These are phyloP conservation scores for Laterallus jamaicensis DNA, from an alignment of 2,113 vertebrate genomes.

Conservation along the genomic window DNA sequence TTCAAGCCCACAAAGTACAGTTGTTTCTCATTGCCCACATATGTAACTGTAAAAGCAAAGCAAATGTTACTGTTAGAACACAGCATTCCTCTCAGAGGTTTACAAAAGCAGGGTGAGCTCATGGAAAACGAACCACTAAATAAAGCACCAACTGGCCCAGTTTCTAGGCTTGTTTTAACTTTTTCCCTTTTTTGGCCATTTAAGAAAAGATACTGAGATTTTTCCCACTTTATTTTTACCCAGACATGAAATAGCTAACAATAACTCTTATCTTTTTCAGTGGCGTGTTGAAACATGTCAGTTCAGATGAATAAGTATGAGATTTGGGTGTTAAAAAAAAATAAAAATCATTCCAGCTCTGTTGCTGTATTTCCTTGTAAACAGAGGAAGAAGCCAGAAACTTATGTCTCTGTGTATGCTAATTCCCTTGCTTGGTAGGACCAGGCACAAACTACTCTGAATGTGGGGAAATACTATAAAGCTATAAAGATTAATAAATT, in stretches of 20 bases:
- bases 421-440: not conserved
- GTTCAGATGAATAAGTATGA: not conserved
- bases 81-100: conserved; percentile 14
- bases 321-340: not conserved
- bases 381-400: not conserved
- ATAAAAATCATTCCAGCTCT: not conserved
- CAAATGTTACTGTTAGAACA: conserved; percentile 17
- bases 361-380: not conserved
- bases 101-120: conserved; percentile 36
- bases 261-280: not conserved
- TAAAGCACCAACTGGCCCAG: conserved; percentile 1
- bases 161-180: conserved; percentile 17
- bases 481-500: not conserved
- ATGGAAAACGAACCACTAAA: conserved; percentile 58
- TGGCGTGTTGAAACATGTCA: not conserved
- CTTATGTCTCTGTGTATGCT: not conserved
- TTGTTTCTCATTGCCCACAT: conserved; percentile 40
- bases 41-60: conserved; percentile 31
- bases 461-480: not conserved
- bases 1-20: not conserved
- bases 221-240: conserved; percentile 26
- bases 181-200: conserved; percentile 32
- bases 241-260: conserved; percentile 26
- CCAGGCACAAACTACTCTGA: not conserved
- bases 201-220: conserved; percentile 33